Evolutionary conservation across 1,140 invertebrate genomes (phyloP), one percentile per base, ranked within the genome.

Genomic region (Cardiocondyla obscurior): DNA sequence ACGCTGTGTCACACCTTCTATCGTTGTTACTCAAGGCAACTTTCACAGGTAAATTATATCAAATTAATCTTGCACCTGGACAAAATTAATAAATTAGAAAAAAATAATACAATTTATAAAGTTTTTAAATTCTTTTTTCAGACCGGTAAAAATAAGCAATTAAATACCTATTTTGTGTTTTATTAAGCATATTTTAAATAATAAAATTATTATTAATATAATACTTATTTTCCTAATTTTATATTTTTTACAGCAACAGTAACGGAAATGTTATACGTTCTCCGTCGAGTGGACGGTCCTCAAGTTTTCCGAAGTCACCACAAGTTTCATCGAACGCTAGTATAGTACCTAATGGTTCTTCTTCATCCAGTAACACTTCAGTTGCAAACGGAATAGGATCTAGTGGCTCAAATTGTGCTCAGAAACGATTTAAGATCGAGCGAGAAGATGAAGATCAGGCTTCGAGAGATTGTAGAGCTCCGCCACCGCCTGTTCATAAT

Each of bases 381-480:
- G 2, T 42, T n/a, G 33, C 81, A 3, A 83, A 42, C 30, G 86
- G 82, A 22, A 55, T 65, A 30, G 79, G 25, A 8, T 8, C 69
- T 0, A 77, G 49, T 4, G 60, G n/a, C 0, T 6, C 69, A 0
- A 88, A 46, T 0, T 83, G 62, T 30, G 73, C 44, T 5, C 84
- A 84, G 19, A 88, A 88, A 57, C 86, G 84, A 51, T 39, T 87
- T 49, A 90, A 90, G 49, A 57, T 90, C 6, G 89, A 90, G 10
- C 65, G 83, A 36, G 87, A 90, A 3, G 89, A 90, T 0, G 82
- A 88, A 8, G 72, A 85, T 0, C 39, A 74, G 0, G 16, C 10
- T 7, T 42, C 79, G 4, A 90, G 65, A 3, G 89, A 86, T 1
- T 88, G 88, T 10, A 76, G 82, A 62, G n/a, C n/a, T 1, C 25